Percentiles rank a stretch among this genome's conserved stretches.
Conservation (phyloP, 2,888 invertebrate species). For the Leistus spinibarbis region DNA sequence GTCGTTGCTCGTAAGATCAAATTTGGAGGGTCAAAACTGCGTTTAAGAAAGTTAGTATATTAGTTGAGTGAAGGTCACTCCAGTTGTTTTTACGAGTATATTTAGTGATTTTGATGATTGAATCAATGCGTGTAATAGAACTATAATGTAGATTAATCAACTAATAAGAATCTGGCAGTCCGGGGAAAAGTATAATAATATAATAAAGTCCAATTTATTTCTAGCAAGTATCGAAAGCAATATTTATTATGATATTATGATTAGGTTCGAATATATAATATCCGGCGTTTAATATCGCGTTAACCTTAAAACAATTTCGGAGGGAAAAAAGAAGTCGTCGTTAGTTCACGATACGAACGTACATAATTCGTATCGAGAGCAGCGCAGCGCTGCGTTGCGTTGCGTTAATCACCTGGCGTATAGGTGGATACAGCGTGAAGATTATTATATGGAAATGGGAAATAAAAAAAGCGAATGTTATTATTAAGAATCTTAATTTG, state of each 20-base stretch:
- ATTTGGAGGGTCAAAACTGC: no score
- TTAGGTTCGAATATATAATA: slow-evolving; percentile 31
- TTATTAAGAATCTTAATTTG: slow-evolving; percentile 38
- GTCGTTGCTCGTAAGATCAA: no score
- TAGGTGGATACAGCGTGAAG: slow-evolving; percentile 16
- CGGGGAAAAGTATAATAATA: not conserved
- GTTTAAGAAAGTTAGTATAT: no score
- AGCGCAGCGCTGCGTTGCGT: not conserved
- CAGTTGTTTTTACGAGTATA: no score
- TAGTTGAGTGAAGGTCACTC: no score
- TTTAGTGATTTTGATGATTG: not conserved
- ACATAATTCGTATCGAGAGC: not conserved
- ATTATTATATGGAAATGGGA: slow-evolving; percentile 32
- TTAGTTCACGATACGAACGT: slow-evolving; percentile 16
- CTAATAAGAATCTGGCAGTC: not conserved
- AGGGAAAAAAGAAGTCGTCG: slow-evolving; percentile 22
- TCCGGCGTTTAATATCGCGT: slow-evolving; percentile 38
- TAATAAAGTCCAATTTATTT: not conserved
- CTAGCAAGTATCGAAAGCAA: slow-evolving; percentile 8
- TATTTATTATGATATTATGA: slow-evolving; percentile 33
- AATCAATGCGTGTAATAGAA: not conserved
- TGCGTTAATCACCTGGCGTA: slow-evolving; percentile 20
- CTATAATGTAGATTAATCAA: not conserved
- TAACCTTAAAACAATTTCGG: slow-evolving; percentile 37
- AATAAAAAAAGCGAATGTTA: slow-evolving; percentile 16